Base-by-base conservation (phyloP, 2,797 vertebrate species). In the Eidolon dupreanum region DNA sequence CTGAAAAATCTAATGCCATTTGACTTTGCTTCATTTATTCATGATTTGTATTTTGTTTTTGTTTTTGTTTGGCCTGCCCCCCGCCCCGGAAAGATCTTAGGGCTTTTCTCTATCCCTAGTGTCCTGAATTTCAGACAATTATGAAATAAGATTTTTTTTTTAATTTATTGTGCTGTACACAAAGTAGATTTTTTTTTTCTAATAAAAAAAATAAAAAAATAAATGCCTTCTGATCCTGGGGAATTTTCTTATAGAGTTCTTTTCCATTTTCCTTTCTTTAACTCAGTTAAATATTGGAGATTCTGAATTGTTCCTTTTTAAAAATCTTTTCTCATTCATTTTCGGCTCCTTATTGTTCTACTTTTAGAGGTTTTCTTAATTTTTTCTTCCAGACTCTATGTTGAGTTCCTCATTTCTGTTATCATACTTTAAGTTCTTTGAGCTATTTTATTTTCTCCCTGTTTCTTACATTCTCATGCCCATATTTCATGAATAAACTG, bases 311-410 rank as follows among this genome's bases (percentile, higher is more conserved):
- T 5, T 0, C 19, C 3, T 46, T 46, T 46, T 46, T 46, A 13
- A 46, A 46, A 46, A 33, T 26, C 8, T 66, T 59, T 89, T 83
- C 33, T 91, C 7, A 61, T 88, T 16, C 1, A 75, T 11, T n/a
- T 71, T 92, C 22, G 82, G 5, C 3, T 6, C 10, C 24, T 79
- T 61, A 49, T 51, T 41, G 3, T 51, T 66, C 16, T 84, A 11
- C 51, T 79, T 93, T 88, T n/a, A 84, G 94, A 92, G 57, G 24
- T 71, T 36, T 75, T 31, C 49, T 90, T 17, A 71, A n/a, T 24
- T 86, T 87, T 78, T 22, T 65, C 16, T 49, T 78, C 31, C 10
- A 93, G 33, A 8, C 1, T 78, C 66, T 57, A 38, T 51, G 26
- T 43, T 77, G 61, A 70, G 6, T 83, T 81, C 26, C 17, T 90